Evolutionary conservation across 2,113 vertebrate genomes (phyloP).

Genomic region (Leptocoma aspasia): DNA sequence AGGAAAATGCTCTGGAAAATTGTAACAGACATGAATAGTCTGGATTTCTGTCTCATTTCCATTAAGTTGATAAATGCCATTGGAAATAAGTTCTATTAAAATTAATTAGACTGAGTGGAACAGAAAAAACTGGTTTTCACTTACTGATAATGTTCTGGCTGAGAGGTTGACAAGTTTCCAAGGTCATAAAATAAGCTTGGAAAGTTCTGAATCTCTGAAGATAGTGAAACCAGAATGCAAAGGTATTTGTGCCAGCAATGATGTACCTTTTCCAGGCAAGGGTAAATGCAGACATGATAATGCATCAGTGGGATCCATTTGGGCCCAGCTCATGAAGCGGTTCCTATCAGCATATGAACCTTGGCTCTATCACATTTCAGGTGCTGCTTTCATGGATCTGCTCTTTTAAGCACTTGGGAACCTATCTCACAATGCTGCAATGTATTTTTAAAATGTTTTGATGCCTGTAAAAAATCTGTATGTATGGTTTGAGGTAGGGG

Average conservation of each 20-base stretch:
- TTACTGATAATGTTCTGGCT: background rate
- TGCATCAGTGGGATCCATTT: background rate
- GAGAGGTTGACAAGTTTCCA: background rate
- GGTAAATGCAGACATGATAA: background rate
- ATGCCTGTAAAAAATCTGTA: background rate
- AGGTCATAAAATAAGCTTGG: background rate
- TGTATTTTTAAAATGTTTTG: slow-evolving; percentile 14
- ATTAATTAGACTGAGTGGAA: background rate
- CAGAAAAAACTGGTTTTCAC: background rate
- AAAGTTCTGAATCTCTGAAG: background rate
- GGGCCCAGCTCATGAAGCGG: background rate
- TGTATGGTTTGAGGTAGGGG: background rate
- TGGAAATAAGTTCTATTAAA: slow-evolving; percentile 4
- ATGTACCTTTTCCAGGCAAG: background rate
- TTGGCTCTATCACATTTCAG: background rate
- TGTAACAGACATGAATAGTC: background rate
- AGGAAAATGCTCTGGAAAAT: background rate
- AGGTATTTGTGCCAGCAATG: background rate
- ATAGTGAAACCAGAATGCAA: background rate
- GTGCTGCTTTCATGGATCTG: background rate
- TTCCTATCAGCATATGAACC: background rate
- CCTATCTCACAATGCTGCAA: background rate
- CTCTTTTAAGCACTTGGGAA: background rate
- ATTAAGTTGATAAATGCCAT: slow-evolving; percentile 1
- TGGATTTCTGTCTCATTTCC: slow-evolving; percentile 9